Evolutionary conservation across 2,888 invertebrate species (phyloP).

Genomic region (Stenoptilia bipunctidactyla): DNA sequence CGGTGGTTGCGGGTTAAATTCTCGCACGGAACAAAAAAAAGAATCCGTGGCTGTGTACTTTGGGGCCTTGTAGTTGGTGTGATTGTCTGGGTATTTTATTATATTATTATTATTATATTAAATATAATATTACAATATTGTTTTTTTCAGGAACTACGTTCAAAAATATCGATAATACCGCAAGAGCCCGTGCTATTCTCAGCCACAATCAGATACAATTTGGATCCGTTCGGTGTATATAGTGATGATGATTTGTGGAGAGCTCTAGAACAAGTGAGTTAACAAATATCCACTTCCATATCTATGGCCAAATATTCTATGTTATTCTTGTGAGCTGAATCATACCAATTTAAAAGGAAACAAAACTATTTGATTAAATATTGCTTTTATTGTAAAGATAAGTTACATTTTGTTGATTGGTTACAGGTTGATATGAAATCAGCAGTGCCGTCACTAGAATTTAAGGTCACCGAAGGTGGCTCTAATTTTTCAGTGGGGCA

Average conservation of each 20-base stretch:
- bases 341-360: background rate
- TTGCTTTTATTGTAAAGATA: too few species aligned
- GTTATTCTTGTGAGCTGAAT: background rate
- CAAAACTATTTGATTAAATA: background rate
- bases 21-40: too few species aligned
- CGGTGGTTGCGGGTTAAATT: too few species aligned
- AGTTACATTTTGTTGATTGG: slow-evolving; percentile 3
- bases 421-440: slow-evolving; percentile 81
- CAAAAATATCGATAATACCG: slow-evolving; percentile 75
- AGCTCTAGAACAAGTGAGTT: slow-evolving; percentile 77
- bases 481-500: slow-evolving; percentile 85
- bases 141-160: slow-evolving; percentile 64
- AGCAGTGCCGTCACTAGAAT: slow-evolving; percentile 74
- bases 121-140: slow-evolving; percentile 5
- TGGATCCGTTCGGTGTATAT: slow-evolving; percentile 81
- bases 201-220: slow-evolving; percentile 76
- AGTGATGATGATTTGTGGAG: slow-evolving; percentile 78
- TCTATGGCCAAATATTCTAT: background rate
- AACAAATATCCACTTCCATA: background rate
- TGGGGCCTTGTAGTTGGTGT: too few species aligned
- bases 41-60: too few species aligned
- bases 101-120: slow-evolving; percentile 9
- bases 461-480: slow-evolving; percentile 79
- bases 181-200: slow-evolving; percentile 88
- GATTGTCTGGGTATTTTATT: too few species aligned